Evolutionary conservation across 1,140 invertebrate genomes (phyloP), one percentile per base, ranked within the genome.

Genomic region (Drosophila ficusphila): DNA sequence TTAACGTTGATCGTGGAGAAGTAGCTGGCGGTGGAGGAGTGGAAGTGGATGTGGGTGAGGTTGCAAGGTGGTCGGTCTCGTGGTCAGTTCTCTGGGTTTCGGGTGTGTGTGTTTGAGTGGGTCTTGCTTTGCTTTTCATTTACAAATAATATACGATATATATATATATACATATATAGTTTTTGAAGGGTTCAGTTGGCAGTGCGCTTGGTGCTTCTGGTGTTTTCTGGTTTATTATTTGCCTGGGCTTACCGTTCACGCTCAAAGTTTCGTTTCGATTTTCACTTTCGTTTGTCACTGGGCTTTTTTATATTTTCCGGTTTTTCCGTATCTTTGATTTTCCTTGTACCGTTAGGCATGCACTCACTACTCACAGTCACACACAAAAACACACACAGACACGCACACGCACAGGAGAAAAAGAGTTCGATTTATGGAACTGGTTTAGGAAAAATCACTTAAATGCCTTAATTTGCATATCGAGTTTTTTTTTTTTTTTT

Each of bases 1-100:
- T 89, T 91, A 49, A 76, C 78, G 79, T 76, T 91, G 73, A 90
- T 91, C 31, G 90, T 90, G 39, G 89, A 90, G 42, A 91, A 91
- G 70, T 91, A 91, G 74, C 90, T 90, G 25, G 11, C 42, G 42
- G 25, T 8, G 31, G 29, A 38, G 19, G 23, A 12, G 41, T 12
- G 14, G 19, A 29, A 34, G 11, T 31, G 36, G 25, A 38, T 16
- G 36, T 41, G 34, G 25, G 16, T 33, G n/a, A n/a, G n/a, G n/a
- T n/a, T n/a, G n/a, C n/a, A n/a, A n/a, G n/a, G n/a, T n/a, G n/a
- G n/a, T 56, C 33, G 48, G 3, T 12, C 16, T 44, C 34, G 19
- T 33, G 41, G 16, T 14, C 14, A 18, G 9, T 18, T n/a, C 16
- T 14, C 36, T 19, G 38, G 29, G 2, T n/a, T n/a, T n/a, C n/a